These are phyloP conservation scores for Hypomesus transpacificus DNA, from an alignment of 2,113 vertebrate genomes.

Conservation along the genomic window DNA sequence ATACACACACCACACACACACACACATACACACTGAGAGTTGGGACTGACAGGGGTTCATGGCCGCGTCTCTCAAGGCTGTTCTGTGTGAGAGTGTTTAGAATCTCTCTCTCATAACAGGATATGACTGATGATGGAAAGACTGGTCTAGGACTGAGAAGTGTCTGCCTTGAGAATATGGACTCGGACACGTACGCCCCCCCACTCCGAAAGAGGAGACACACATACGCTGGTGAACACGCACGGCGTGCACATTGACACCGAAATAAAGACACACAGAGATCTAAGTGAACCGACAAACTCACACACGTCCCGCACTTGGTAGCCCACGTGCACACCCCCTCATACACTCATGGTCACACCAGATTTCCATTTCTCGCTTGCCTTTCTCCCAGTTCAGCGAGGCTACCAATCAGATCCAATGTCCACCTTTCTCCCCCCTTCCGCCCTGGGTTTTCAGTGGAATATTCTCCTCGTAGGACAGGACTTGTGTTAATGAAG, in stretches of 20 bases:
- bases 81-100: not conserved
- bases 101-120: constrained; percentile 41
- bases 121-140: constrained; percentile 49
- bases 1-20: not conserved
- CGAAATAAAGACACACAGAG: not conserved
- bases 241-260: too few species aligned
- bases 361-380: too few species aligned
- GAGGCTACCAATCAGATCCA: constrained; percentile 1
- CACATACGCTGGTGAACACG: not conserved
- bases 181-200: not conserved
- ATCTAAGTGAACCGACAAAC: not conserved
- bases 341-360: too few species aligned
- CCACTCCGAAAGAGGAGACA: not conserved
- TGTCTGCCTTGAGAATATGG: not conserved
- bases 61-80: not conserved
- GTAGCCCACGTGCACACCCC: too few species aligned
- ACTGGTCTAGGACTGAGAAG: constrained; percentile 10
- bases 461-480: constrained; percentile 22
- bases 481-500: constrained; percentile 16
- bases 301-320: not conserved
- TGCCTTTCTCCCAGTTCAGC: constrained; percentile 1
- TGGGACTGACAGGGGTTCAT: not conserved
- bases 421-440: too few species aligned
- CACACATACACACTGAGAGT: not conserved
- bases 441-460: constrained; percentile 12